Percentiles rank a stretch among this genome's conserved stretches.
Conservation (phyloP, 2,797 vertebrate genomes). For the Chloroceryle amazona region DNA sequence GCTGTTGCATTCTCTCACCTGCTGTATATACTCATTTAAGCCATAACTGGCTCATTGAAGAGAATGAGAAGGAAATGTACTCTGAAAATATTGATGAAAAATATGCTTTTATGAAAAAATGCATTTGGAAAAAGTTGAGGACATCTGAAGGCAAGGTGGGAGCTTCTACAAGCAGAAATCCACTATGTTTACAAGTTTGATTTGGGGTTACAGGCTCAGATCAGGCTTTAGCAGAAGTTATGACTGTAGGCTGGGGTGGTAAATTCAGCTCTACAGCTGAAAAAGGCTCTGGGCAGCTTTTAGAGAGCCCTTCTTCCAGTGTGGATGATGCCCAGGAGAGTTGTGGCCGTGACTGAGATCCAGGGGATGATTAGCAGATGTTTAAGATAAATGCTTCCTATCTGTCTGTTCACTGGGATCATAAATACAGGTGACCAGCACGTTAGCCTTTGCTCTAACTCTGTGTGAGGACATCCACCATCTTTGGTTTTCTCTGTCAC, state of each 20-base stretch:
- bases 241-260: not conserved
- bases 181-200: not conserved
- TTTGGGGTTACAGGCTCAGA: not conserved
- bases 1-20: not conserved
- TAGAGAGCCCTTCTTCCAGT: not conserved
- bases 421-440: not conserved
- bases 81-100: not conserved
- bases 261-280: not conserved
- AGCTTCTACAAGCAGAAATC: not conserved
- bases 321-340: not conserved
- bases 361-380: not conserved
- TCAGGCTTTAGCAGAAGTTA: not conserved
- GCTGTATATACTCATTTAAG: not conserved
- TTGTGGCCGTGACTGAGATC: not conserved
- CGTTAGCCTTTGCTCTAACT: not conserved
- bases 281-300: not conserved
- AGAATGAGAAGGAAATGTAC: not conserved
- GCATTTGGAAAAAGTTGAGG: not conserved
- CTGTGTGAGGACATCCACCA: not conserved
- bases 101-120: not conserved
- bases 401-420: not conserved
- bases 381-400: not conserved
- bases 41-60: not conserved
- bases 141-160: not conserved
- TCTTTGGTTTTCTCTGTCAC: constrained; percentile 14